Evolutionary conservation across 1,140 invertebrate species (phyloP).

Genomic region (Bemisia tabaci): DNA sequence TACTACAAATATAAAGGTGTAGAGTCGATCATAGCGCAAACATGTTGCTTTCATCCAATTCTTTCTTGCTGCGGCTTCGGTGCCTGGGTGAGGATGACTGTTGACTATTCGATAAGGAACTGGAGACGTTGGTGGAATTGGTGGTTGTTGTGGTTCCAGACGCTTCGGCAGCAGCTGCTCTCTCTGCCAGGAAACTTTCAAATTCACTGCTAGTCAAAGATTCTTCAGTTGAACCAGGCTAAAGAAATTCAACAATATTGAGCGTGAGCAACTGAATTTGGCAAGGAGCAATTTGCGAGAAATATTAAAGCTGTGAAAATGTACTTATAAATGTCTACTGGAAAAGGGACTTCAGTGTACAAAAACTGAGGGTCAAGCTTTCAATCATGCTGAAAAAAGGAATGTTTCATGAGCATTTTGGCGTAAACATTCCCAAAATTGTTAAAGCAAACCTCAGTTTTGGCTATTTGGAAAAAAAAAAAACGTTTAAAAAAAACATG

Average conservation of each 20-base stretch:
- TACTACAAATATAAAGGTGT: not conserved
- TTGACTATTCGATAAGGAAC: not conserved
- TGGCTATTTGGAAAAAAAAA: no score
- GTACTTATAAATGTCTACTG: not conserved
- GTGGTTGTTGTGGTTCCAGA: not conserved
- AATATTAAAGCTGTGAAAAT: not conserved
- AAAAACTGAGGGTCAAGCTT: constrained; percentile 10
- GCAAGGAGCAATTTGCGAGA: not conserved
- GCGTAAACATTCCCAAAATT: no score
- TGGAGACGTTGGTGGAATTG: not conserved
- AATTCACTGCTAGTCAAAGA: constrained; percentile 79
- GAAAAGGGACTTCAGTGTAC: constrained; percentile 2
- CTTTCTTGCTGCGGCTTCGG: not conserved
- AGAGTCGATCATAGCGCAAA: not conserved
- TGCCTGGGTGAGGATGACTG: not conserved
- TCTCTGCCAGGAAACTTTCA: constrained; percentile 77
- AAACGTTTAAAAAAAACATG: no score
- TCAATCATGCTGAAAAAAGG: no score
- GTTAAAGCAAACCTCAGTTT: no score
- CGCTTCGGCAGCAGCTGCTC: constrained; percentile 64
- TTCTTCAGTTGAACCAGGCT: constrained; percentile 36
- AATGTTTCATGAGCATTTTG: no score
- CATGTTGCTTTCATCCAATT: not conserved
- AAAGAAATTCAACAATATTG: constrained; percentile 4
- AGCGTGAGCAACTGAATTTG: not conserved